Conservation (phyloP, 1,140 invertebrate species). For the Arctopsyche grandis region DNA sequence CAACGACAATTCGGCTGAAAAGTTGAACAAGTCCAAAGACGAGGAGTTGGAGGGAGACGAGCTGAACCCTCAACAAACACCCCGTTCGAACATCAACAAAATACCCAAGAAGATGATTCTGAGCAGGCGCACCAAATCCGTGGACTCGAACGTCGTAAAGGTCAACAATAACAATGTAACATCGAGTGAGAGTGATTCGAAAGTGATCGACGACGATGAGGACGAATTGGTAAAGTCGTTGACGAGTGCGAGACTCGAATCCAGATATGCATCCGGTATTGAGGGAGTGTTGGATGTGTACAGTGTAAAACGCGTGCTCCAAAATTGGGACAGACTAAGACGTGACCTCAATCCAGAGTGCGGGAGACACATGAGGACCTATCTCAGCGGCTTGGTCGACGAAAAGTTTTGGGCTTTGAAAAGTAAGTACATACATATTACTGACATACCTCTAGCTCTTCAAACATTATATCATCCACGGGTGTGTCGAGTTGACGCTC, state of each 20-base stretch:
- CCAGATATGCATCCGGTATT: slow-evolving; percentile 61
- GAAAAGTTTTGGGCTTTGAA: slow-evolving; percentile 77
- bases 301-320: slow-evolving; percentile 64
- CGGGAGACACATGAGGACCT: slow-evolving; percentile 70
- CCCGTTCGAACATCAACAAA: slow-evolving; percentile 47
- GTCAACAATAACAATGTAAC: not conserved
- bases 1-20: slow-evolving; percentile 11
- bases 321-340: slow-evolving; percentile 63
- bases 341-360: slow-evolving; percentile 60
- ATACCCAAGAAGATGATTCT: slow-evolving; percentile 43
- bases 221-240: slow-evolving; percentile 9
- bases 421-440: slow-evolving; percentile 68
- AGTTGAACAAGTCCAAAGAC: not conserved
- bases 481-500: no score
- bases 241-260: not conserved
- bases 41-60: not conserved
- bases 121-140: slow-evolving; percentile 44
- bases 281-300: slow-evolving; percentile 67
- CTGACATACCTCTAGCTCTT: no score
- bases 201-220: not conserved
- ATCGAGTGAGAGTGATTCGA: slow-evolving; percentile 31
- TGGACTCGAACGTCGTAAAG: slow-evolving; percentile 41
- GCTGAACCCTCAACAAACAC: not conserved
- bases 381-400: slow-evolving; percentile 71
- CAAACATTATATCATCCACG: not conserved